phyloP scores from a whole-genome alignment of 2,797 vertebrate species.

The Notolepis coatsorum region DNA sequence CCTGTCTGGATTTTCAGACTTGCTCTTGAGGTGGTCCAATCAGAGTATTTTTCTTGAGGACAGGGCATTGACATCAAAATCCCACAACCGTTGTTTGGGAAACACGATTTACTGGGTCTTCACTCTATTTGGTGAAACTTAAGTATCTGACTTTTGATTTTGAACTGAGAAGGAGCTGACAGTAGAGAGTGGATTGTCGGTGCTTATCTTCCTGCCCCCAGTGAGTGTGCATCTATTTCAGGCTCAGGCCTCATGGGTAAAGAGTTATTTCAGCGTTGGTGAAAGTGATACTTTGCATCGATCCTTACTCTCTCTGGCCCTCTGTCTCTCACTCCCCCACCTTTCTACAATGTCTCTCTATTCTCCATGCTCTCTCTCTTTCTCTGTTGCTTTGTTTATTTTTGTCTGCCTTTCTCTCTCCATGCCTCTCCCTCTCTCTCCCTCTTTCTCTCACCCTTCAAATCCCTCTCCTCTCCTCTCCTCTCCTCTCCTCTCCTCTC shows the following conservation, averaged over 20 bases:
- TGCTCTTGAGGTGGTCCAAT: no score
- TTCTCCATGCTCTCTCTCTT: not conserved
- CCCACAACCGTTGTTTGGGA: not conserved
- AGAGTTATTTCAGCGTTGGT: conserved; percentile 9
- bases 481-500: not conserved
- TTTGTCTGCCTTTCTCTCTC: not conserved
- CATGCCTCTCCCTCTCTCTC: conserved; percentile 12
- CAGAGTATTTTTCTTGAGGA: not conserved
- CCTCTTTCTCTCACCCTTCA: not conserved
- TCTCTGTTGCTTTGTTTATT: not conserved
- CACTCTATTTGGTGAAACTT: not conserved
- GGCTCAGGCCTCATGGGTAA: not conserved
- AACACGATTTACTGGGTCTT: no score
- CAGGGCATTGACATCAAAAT: not conserved
- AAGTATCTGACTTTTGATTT: not conserved
- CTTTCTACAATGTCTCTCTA: not conserved
- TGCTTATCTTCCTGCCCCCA: not conserved
- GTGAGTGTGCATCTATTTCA: not conserved
- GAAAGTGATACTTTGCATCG: conserved; percentile 11
- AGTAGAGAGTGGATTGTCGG: not conserved
- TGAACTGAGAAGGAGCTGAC: not conserved
- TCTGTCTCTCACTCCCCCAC: not conserved
- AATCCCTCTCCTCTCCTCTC: no score
- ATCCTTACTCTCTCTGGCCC: conserved; percentile 1
- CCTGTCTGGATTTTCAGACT: no score